Evolutionary conservation across 1,140 invertebrate species (phyloP).

Genomic region (Solenopsis invicta): DNA sequence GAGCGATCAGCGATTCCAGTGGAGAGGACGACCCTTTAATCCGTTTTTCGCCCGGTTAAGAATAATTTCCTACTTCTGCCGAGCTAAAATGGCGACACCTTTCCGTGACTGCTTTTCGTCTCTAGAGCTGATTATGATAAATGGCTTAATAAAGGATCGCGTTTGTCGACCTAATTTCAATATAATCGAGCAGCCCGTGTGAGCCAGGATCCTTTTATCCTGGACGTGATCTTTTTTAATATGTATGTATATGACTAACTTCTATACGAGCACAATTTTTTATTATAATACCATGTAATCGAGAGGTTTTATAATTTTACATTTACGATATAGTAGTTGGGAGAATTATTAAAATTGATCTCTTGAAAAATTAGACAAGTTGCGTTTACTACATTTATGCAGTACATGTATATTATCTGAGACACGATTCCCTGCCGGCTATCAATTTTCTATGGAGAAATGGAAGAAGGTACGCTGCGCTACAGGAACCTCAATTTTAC

Average conservation of each 20-base stretch:
- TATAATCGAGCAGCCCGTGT: neutral
- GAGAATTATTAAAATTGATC: neutral
- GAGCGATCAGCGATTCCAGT: slow-evolving; percentile 33
- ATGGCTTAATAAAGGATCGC: slow-evolving; percentile 24
- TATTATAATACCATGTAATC: neutral
- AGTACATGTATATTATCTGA: neutral
- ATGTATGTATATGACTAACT: neutral
- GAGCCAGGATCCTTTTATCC: neutral
- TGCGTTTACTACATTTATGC: neutral
- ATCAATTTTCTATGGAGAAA: slow-evolving; percentile 11
- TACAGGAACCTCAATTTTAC: slow-evolving; percentile 27
- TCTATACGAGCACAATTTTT: neutral
- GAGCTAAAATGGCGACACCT: neutral
- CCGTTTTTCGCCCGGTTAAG: slow-evolving; percentile 24
- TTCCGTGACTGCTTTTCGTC: slow-evolving; percentile 5
- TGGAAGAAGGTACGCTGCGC: neutral
- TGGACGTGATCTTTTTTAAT: neutral
- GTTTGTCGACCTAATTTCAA: slow-evolving; percentile 19
- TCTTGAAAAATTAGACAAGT: slow-evolving; percentile 11
- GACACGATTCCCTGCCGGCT: neutral
- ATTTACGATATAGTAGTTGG: neutral
- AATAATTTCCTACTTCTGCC: slow-evolving; percentile 53
- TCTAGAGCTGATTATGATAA: slow-evolving; percentile 43
- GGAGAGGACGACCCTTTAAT: slow-evolving; percentile 38
- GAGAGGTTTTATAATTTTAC: neutral